Evolutionary conservation across 2,113 vertebrate genomes (phyloP).

Genomic region (Redunca redunca): DNA sequence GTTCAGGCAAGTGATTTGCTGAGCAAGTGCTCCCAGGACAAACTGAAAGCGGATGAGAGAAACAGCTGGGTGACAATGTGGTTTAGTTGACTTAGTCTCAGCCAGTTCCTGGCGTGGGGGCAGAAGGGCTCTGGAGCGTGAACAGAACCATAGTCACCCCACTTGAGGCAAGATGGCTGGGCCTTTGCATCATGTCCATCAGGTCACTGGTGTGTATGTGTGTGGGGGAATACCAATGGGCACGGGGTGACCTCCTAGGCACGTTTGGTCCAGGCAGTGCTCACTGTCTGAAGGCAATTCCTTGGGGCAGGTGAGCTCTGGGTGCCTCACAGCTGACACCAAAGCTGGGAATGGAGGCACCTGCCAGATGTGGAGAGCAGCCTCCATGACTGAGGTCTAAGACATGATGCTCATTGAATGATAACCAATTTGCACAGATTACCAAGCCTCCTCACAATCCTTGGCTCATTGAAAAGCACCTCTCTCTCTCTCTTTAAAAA

Average conservation of each 20-base stretch:
- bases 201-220: neutral
- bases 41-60: neutral
- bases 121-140: rapidly evolving
- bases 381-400: neutral
- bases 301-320: neutral
- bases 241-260: neutral
- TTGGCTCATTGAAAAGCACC: neutral
- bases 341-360: neutral
- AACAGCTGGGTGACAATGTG: neutral
- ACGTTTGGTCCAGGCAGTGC: neutral
- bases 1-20: neutral
- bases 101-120: neutral
- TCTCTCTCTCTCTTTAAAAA: neutral
- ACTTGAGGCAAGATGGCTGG: neutral
- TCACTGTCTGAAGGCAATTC: neutral
- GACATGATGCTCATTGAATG: rapidly evolving
- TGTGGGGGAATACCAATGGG: no score
- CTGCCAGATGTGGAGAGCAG: neutral
- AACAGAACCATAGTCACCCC: neutral
- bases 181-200: neutral
- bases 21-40: neutral
- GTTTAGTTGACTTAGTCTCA: neutral
- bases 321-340: neutral
- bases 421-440: rapidly evolving
- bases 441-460: neutral